Base-by-base conservation (phyloP, 2,888 invertebrate species). In the Ophion ellenae region DNA sequence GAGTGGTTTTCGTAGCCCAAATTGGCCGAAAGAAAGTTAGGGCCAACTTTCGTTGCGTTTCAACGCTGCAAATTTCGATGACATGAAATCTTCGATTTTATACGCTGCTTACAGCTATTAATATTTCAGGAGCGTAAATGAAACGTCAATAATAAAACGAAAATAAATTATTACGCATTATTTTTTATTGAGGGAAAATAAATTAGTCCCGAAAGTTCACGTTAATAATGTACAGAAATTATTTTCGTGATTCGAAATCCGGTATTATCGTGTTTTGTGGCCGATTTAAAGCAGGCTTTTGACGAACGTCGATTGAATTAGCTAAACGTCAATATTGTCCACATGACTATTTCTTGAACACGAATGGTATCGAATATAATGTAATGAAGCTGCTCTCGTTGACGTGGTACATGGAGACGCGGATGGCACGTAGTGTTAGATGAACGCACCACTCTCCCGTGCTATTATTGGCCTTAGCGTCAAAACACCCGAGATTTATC, bases 391-490 rank as follows among this genome's bases (percentile, higher is more conserved):
- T 71, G 53, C 53, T 40, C 73, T 53, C 40, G 71, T 36, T 53
- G 61, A 74, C 47, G 77, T 24, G 77, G 32, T 40, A 53, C 47
- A 53, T 17, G 57, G 45, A 59, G 74, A 78, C 74, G 64, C 20
- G 53, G 74, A 81, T 69, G 36, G 57, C 45, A 20, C 11, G 63
- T 36, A 75, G 61, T 53, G 76, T 57, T 47, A 36, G 53, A 40
- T 20, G 32, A 74, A 75, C 77, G 63, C 71, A 53, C 63, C 78
- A 81, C 70, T 70, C 85, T 70, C 80, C 61, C 73, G 67, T 36
- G 78, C 83, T 87, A 85, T 80, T 85, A 87, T 83, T 85, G 87
- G 85, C 83, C 69, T 59, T 79, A 78, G 77, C 76, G 81, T 85
- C 77, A 87, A 81, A 87, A 85, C 78, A 85, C 14, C 47, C 70